Evolutionary conservation across 2,113 vertebrate genomes (phyloP), one percentile per base, ranked within the genome.

Genomic region (Cathartes aura): DNA sequence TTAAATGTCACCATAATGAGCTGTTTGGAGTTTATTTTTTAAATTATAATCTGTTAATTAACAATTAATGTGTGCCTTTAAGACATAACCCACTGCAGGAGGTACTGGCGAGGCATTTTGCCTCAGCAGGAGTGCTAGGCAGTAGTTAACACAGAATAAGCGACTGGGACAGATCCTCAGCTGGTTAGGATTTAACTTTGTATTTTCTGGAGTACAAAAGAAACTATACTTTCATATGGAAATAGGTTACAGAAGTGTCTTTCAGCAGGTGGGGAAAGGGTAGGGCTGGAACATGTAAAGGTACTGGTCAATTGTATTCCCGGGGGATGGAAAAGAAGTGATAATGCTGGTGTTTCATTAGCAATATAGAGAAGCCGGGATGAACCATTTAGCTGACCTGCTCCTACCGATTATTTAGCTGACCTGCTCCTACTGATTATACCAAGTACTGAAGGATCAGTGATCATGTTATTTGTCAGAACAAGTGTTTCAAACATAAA

Each of bases 11-110:
- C 29, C 43, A 62, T 83, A 96, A 95, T 78, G 40, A 92, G 82
- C 62, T 96, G 88, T 90, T 96, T 94, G 86, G 40, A 94, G 84
- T 93, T 95, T 93, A 90, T 93, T 95, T 96, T 96, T 94, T 24
- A 85, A 94, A 89, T 95, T 94, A 58, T 92, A 96, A 96, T 94
- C 84, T 96, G 78, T 96, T 97, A 97, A 97, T 97, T 96, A 97
- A 93, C 12, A 1, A 93, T 79, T 96, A 96, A 93, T 93, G n/a
- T 70, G 58, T 89, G 83, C 78, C 95, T 96, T 96, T 95, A 96
- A 96, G 96, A 87, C 89, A 87, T 17, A 93, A 80, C 66, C 94
- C 89, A 72, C 94, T 70, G 89, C 93, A 94, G 94, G 96, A 90
- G 94, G 93, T 93, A 89, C 53, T 90, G 70, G 66, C 3, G 17